These are phyloP conservation scores for Neogale vison DNA, from an alignment of 2,113 vertebrate genomes.

Conservation along the genomic window DNA sequence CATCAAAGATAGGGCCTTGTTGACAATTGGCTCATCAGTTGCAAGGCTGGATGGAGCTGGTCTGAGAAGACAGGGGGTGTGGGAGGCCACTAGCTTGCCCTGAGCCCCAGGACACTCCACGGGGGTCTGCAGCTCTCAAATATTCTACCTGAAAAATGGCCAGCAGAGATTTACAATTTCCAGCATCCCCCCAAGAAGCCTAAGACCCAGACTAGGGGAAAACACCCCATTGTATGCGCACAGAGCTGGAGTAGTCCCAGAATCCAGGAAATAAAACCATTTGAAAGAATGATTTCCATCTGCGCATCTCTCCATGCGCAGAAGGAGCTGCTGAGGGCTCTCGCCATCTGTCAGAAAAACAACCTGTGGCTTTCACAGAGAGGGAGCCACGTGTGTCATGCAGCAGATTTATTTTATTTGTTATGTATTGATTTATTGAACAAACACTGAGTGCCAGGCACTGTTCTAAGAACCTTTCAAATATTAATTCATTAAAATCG, in stretches of 20 bases:
- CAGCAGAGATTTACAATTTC: background rate
- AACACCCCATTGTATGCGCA: background rate
- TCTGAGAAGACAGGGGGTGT: background rate
- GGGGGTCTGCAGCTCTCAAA: background rate
- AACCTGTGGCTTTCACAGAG: background rate
- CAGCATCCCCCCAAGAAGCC: background rate
- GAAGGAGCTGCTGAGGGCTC: background rate
- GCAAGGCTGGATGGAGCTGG: background rate
- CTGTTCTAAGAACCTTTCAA: background rate
- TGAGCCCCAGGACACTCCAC: background rate
- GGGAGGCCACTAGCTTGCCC: background rate
- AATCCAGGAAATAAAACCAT: background rate
- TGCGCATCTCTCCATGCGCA: rapidly evolving
- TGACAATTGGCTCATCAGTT: background rate
- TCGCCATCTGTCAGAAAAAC: background rate
- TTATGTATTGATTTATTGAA: background rate
- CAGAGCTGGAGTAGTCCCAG: background rate
- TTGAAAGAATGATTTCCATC: background rate
- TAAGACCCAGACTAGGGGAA: background rate
- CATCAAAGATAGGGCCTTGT: background rate
- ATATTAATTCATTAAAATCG: background rate
- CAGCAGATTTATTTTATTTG: background rate
- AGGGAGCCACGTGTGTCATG: rapidly evolving
- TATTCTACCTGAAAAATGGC: background rate
- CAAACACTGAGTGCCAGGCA: background rate